Percentiles rank a stretch among this genome's conserved stretches.
These are phyloP conservation scores for Crotalus adamanteus DNA, from an alignment of 2,797 vertebrate genomes.

Conservation along the genomic window DNA sequence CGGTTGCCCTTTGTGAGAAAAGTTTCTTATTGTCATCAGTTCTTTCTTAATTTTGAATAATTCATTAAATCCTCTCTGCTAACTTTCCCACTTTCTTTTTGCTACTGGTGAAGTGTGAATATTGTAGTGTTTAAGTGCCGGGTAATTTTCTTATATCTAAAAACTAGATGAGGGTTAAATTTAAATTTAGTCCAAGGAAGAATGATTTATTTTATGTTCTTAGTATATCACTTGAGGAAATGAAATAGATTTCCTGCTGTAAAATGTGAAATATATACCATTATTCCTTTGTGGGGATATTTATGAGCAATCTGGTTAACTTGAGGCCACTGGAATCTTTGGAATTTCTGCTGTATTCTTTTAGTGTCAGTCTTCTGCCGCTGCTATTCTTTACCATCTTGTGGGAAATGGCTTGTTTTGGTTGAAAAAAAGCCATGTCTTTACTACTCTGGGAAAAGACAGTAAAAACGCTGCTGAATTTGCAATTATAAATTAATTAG, in stretches of 20 bases:
- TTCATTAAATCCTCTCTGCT: neutral
- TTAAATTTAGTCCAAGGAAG: neutral
- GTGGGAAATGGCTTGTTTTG: neutral
- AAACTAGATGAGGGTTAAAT: neutral
- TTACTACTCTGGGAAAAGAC: neutral
- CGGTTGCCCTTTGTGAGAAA: neutral
- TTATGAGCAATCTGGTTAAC: slow-evolving; percentile 11
- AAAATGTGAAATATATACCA: slow-evolving; percentile 6
- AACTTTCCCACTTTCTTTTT: neutral
- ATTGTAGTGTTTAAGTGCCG: neutral
- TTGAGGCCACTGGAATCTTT: slow-evolving; percentile 18
- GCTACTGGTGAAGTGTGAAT: neutral
- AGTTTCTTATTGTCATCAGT: neutral
- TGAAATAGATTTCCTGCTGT: slow-evolving; percentile 18
- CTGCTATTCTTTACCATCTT: neutral
- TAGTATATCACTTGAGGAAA: slow-evolving; percentile 1
- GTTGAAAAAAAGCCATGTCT: neutral
- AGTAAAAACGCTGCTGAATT: neutral
- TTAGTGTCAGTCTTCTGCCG: neutral
- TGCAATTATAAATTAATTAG: neutral
- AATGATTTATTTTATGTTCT: slow-evolving; percentile 6
- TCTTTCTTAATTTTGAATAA: neutral
- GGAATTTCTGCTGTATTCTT: slow-evolving; percentile 6
- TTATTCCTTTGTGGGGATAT: slow-evolving; percentile 28
- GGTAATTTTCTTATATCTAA: neutral